Evolutionary conservation across 2,113 vertebrate species (phyloP).

Genomic region (Zosterops pallidus): DNA sequence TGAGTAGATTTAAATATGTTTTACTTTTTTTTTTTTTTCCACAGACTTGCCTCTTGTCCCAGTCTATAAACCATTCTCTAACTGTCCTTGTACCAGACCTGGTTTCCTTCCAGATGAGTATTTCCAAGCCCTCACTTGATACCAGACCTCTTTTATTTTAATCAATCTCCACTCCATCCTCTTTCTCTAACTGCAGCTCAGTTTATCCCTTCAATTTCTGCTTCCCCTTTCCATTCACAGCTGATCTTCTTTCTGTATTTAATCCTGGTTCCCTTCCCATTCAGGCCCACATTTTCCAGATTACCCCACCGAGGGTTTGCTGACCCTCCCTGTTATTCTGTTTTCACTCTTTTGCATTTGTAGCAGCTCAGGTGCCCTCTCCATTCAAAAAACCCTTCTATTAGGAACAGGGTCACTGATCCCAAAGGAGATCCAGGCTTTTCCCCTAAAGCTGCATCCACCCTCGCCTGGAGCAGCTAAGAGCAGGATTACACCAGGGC

Average conservation of each 20-base stretch:
- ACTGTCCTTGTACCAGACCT: neutral
- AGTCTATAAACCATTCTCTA: neutral
- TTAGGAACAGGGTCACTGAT: neutral
- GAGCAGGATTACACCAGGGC: neutral
- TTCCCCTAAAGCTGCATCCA: neutral
- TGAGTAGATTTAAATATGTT: neutral
- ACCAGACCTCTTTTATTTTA: neutral
- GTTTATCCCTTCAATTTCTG: neutral
- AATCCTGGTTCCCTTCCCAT: neutral
- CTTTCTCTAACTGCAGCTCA: neutral
- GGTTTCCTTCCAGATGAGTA: neutral
- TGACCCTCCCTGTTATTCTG: neutral
- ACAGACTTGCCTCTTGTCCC: neutral
- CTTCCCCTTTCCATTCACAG: neutral
- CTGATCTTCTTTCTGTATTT: neutral
- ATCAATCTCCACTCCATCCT: neutral
- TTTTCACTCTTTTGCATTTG: neutral
- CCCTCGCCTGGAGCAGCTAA: neutral
- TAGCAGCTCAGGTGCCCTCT: neutral
- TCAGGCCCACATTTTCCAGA: neutral
- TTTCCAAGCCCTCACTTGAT: neutral
- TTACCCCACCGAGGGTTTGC: neutral
- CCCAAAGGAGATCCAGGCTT: neutral
- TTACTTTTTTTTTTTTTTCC: neutral
- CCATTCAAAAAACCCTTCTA: neutral